Percentiles rank a stretch among this genome's conserved stretches.
Evolutionary conservation across 1,140 invertebrate genomes (phyloP).

Genomic region (Achroia grisella): DNA sequence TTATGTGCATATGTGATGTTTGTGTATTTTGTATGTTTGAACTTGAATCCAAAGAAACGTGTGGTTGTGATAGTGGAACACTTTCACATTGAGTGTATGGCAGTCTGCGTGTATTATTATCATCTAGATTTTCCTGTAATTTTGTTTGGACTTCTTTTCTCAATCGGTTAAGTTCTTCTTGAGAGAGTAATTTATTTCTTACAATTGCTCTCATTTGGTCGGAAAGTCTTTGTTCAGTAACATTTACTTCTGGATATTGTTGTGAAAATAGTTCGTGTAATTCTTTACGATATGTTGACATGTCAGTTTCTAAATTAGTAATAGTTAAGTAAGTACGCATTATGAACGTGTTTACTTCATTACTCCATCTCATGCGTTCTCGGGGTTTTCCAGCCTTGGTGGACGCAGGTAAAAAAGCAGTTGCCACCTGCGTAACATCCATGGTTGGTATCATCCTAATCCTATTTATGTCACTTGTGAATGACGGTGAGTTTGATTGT

Average conservation of each 20-base stretch:
- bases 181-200: conserved; percentile 1
- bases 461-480: too few relatives aligned
- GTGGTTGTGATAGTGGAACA: too few relatives aligned
- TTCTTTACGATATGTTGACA: conserved; percentile 2
- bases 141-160: background rate
- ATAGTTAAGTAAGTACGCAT: conserved; percentile 5
- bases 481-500: too few relatives aligned
- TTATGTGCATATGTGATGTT: too few relatives aligned
- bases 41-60: too few relatives aligned
- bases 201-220: conserved; percentile 7
- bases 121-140: background rate
- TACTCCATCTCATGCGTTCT: conserved; percentile 7
- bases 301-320: conserved; percentile 4
- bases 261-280: conserved; percentile 2
- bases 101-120: background rate
- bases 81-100: background rate
- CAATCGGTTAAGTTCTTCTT: background rate
- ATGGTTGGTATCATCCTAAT: too few relatives aligned
- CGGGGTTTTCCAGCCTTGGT: conserved; percentile 8
- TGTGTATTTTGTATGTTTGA: too few relatives aligned
- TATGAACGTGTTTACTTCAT: conserved; percentile 5
- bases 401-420: conserved; percentile 6
- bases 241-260: conserved; percentile 1
- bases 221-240: conserved; percentile 3
- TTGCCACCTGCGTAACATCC: conserved; percentile 10